phyloP scores from a whole-genome alignment of 2,797 vertebrate species.

The Oophaga sylvatica region DNA sequence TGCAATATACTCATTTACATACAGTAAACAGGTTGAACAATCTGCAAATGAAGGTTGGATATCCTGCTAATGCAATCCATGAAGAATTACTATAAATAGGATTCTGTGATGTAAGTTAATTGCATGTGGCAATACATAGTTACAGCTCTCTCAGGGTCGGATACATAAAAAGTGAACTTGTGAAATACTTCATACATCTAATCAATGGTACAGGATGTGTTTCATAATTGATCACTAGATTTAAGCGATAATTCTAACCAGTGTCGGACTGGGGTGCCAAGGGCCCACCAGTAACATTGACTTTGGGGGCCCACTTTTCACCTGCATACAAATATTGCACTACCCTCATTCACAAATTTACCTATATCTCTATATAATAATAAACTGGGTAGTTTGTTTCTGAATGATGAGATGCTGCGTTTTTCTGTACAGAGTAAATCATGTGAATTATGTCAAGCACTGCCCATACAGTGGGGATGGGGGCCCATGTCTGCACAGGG shows the following conservation, averaged over 20 bases:
- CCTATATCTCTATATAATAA: too few species aligned
- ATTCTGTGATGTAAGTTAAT: neutral
- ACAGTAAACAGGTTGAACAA: neutral
- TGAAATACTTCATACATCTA: neutral
- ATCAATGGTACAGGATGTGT: constrained; percentile 4
- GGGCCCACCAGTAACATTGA: too few species aligned
- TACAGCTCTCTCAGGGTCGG: neutral
- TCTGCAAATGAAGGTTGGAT: neutral
- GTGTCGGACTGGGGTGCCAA: too few species aligned
- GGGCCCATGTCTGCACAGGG: too few species aligned
- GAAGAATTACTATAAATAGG: constrained; percentile 8
- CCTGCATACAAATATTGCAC: too few species aligned
- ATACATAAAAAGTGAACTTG: constrained; percentile 12
- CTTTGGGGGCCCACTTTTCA: too few species aligned
- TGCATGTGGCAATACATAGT: constrained; percentile 8
- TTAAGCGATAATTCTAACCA: neutral
- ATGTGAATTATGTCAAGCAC: too few species aligned
- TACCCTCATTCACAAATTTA: too few species aligned
- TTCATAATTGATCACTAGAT: neutral
- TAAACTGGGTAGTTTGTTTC: too few species aligned
- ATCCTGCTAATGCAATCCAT: neutral
- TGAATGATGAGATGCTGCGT: too few species aligned
- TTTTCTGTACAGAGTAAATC: too few species aligned
- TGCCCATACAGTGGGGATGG: too few species aligned
- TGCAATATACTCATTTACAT: neutral